Evolutionary conservation across 1,140 invertebrate genomes (phyloP).

Genomic region (Phenacoccus solenopsis): DNA sequence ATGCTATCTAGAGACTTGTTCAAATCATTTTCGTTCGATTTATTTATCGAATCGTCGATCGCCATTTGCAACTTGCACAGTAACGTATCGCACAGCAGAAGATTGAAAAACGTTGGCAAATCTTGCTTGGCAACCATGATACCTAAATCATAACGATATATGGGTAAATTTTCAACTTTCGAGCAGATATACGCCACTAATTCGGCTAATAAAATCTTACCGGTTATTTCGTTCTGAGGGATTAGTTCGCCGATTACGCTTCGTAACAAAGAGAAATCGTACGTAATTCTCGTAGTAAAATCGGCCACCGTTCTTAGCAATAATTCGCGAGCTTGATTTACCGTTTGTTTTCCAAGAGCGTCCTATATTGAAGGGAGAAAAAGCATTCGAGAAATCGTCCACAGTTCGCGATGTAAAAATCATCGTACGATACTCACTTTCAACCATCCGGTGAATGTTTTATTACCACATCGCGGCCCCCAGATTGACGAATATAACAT

Average conservation of each 20-base stretch:
- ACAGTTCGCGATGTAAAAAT: neutral
- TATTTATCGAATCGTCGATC: neutral
- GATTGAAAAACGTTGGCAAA: slow-evolving; percentile 49
- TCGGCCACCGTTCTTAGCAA: slow-evolving; percentile 55
- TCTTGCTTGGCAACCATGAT: slow-evolving; percentile 39
- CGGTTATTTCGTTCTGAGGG: slow-evolving; percentile 33
- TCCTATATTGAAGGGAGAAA: slow-evolving; percentile 42
- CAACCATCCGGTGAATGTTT: slow-evolving; percentile 59
- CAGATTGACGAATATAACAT: slow-evolving; percentile 60
- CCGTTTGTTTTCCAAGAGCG: slow-evolving; percentile 75
- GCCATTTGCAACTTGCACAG: slow-evolving; percentile 29
- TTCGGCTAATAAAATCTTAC: neutral
- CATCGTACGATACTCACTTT: slow-evolving; percentile 34
- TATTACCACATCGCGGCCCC: slow-evolving; percentile 55
- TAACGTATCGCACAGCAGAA: slow-evolving; percentile 51
- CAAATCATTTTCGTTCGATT: slow-evolving; percentile 6
- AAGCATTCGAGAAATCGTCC: neutral
- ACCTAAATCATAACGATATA: neutral
- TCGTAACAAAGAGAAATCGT: slow-evolving; percentile 56
- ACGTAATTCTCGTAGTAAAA: slow-evolving; percentile 48
- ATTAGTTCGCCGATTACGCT: slow-evolving; percentile 51
- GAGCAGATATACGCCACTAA: neutral
- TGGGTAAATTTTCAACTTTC: neutral
- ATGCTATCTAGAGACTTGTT: slow-evolving; percentile 4
- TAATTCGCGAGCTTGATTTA: slow-evolving; percentile 67